Conservation (phyloP, 2,888 invertebrate genomes). For the Hemaris fuciformis region DNA sequence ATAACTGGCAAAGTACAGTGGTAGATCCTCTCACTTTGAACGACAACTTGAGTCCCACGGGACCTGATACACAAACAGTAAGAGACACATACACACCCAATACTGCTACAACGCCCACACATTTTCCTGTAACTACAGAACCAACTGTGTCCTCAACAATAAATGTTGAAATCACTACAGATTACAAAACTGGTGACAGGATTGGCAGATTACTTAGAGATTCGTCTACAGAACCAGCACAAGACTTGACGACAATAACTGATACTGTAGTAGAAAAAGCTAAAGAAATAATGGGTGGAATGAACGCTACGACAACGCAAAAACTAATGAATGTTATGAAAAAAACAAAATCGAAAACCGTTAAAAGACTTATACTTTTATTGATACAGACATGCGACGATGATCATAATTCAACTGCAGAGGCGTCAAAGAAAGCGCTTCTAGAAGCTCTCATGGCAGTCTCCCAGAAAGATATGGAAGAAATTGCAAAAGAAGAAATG, state of each 20-base stretch:
- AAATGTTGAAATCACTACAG: conserved; percentile 50
- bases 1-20: conserved; percentile 85
- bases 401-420: conserved; percentile 85
- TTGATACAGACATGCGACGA: conserved; percentile 90
- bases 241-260: conserved; percentile 84
- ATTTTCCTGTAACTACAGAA: conserved; percentile 53
- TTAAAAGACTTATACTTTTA: conserved; percentile 86
- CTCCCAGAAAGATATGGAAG: conserved; percentile 79
- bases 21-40: conserved; percentile 88
- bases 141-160: conserved; percentile 57
- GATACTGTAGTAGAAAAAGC: conserved; percentile 86
- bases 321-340: conserved; percentile 91
- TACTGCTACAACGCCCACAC: conserved; percentile 50
- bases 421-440: conserved; percentile 85
- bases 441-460: conserved; percentile 86
- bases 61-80: conserved; percentile 45
- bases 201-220: conserved; percentile 61
- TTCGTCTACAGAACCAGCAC: conserved; percentile 72
- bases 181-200: conserved; percentile 50
- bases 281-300: conserved; percentile 87
- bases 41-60: conserved; percentile 80
- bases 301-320: conserved; percentile 88
- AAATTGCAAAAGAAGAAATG: conserved; percentile 66
- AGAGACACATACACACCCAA: conserved; percentile 45
- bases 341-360: conserved; percentile 89